A percentile compares a stretch with the other conserved stretches of the same genome.
These are phyloP conservation scores for Naso thynnoides DNA, from an alignment of 2,797 vertebrate genomes.

Conservation along the genomic window DNA sequence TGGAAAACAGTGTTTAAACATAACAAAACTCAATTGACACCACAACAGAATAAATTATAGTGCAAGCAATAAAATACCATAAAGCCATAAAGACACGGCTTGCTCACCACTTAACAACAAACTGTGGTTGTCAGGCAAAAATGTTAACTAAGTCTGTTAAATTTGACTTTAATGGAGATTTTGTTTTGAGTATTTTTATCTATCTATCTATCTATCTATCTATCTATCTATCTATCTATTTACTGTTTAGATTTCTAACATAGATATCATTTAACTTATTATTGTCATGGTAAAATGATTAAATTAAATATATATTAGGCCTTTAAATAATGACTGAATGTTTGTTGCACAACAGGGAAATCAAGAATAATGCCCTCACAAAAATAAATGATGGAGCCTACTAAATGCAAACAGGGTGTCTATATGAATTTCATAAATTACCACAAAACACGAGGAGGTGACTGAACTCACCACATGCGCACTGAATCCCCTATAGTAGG, in stretches of 20 bases:
- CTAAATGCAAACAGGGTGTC: too few relatives aligned
- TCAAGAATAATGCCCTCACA: too few relatives aligned
- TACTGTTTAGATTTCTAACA: too few relatives aligned
- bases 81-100: not conserved
- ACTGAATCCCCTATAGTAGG: constrained; percentile 1
- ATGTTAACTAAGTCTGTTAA: not conserved
- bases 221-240: not conserved
- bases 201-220: not conserved
- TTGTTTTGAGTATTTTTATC: not conserved
- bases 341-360: too few relatives aligned
- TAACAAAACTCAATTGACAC: constrained; percentile 1
- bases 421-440: not conserved
- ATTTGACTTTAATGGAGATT: not conserved
- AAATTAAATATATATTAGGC: too few relatives aligned
- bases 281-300: not conserved
- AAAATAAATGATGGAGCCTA: too few relatives aligned
- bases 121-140: not conserved
- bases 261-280: not conserved
- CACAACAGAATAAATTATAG: not conserved
- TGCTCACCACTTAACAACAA: not conserved
- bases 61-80: constrained; percentile 5
- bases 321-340: too few relatives aligned
- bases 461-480: constrained; percentile 36
- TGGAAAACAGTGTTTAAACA: not conserved
- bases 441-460: constrained; percentile 10